Percentiles rank a stretch among this genome's conserved stretches.
Conservation (phyloP, 2,888 invertebrate genomes). For the Meiosimyza platycephala region DNA sequence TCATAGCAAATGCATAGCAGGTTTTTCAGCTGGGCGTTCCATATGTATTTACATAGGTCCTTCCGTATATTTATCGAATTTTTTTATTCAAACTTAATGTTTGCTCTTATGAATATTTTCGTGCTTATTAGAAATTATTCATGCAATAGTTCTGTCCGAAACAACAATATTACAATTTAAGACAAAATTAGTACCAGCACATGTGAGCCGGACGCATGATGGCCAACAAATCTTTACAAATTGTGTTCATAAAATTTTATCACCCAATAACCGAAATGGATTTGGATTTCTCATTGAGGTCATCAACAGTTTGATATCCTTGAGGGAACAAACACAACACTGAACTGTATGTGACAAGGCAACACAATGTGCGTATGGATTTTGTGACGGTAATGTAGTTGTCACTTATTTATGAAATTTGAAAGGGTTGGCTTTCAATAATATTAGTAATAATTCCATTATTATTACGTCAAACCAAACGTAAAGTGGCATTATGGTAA, state of each 20-base stretch:
- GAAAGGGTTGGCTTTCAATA: slow-evolving; percentile 13
- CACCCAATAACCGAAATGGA: slow-evolving; percentile 49
- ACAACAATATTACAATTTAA: background rate
- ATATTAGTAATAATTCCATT: slow-evolving; percentile 25
- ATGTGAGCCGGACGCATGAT: background rate
- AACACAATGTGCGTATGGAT: slow-evolving; percentile 2
- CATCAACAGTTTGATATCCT: slow-evolving; percentile 7
- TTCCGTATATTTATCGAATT: no score
- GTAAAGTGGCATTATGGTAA: slow-evolving; percentile 31
- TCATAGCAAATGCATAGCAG: no score
- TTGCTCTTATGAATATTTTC: no score
- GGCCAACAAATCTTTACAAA: slow-evolving; percentile 43
- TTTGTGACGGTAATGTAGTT: background rate
- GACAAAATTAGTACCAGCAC: background rate
- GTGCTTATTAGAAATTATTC: no score
- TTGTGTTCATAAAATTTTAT: slow-evolving; percentile 50
- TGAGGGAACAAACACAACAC: background rate
- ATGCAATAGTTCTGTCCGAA: background rate
- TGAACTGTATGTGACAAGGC: background rate
- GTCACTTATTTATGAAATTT: slow-evolving; percentile 1
- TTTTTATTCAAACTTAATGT: no score
- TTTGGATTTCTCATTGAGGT: slow-evolving; percentile 28
- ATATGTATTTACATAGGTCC: no score
- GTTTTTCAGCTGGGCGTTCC: no score
- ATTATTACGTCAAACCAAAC: slow-evolving; percentile 27